These are phyloP conservation scores for Calliopum simillimum DNA, from an alignment of 2,888 invertebrate species.

Conservation along the genomic window DNA sequence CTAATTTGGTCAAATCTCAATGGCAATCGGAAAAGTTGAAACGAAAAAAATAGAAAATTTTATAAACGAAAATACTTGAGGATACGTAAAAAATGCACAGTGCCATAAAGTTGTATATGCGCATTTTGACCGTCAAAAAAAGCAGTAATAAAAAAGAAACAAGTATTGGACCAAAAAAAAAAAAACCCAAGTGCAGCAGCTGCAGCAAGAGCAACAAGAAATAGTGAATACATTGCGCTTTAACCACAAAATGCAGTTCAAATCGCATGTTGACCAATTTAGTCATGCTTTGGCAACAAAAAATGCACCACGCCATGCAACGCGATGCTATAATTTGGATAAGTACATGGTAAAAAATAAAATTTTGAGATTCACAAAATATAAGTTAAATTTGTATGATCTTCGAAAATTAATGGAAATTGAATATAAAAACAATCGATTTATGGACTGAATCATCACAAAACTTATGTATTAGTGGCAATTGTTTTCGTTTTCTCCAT, in stretches of 20 bases:
- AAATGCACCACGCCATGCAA: constrained; percentile 8
- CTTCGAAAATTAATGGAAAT: too few species aligned
- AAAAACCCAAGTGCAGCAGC: too few species aligned
- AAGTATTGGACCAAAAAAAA: too few species aligned
- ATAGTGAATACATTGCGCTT: not conserved
- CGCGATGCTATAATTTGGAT: too few species aligned
- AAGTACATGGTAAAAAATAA: too few species aligned
- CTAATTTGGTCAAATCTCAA: constrained; percentile 42
- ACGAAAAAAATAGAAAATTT: not conserved
- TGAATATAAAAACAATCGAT: too few species aligned
- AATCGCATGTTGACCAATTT: constrained; percentile 29
- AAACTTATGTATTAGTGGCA: too few species aligned
- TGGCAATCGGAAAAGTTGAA: constrained; percentile 24
- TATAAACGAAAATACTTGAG: not conserved
- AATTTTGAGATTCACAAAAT: too few species aligned
- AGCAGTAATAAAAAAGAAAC: constrained; percentile 7
- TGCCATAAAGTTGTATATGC: not conserved
- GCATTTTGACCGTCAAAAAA: constrained; percentile 25
- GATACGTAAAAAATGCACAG: not conserved
- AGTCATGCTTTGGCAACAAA: constrained; percentile 4
- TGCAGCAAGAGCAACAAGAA: too few species aligned
- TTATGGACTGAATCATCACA: too few species aligned
- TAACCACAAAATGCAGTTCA: constrained; percentile 22
- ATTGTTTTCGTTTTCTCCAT: too few species aligned
- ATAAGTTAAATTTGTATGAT: too few species aligned